Conservation (phyloP, 2,113 vertebrate genomes). For the Sinosuthora webbiana region DNA sequence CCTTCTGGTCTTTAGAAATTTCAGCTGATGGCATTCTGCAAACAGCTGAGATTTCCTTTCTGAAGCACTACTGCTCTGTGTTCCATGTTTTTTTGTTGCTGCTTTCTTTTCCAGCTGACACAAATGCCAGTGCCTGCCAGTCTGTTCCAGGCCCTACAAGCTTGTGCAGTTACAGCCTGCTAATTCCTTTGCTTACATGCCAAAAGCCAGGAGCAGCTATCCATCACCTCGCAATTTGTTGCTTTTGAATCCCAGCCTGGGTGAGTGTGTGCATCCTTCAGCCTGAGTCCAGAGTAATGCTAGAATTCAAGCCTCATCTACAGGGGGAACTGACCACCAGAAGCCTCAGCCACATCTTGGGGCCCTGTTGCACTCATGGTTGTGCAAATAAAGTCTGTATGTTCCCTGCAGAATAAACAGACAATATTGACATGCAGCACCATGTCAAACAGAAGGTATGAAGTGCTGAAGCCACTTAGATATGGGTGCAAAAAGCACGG, state of each 20-base stretch:
- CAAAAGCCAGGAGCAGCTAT: neutral
- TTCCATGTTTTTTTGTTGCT: neutral
- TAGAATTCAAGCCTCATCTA: neutral
- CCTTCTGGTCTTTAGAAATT: constrained; percentile 28
- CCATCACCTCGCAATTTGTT: neutral
- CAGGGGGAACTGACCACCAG: neutral
- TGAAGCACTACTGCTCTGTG: neutral
- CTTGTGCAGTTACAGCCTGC: neutral
- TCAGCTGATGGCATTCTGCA: neutral
- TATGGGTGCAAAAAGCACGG: neutral
- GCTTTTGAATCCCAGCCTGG: neutral
- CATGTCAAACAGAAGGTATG: neutral
- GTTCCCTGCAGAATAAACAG: neutral
- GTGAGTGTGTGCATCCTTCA: neutral
- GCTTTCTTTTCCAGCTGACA: constrained; percentile 11
- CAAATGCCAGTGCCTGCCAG: neutral
- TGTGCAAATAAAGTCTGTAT: neutral
- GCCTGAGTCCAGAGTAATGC: neutral
- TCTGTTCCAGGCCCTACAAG: neutral
- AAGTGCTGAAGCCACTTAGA: neutral
- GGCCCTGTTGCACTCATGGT: neutral
- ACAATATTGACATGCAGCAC: neutral
- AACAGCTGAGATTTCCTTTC: neutral
- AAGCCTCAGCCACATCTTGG: neutral
- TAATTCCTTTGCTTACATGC: constrained; percentile 3